A percentile compares a stretch with the other conserved stretches of the same genome.
phyloP scores from a whole-genome alignment of 1,140 invertebrate species.

The Pinna nobilis region DNA sequence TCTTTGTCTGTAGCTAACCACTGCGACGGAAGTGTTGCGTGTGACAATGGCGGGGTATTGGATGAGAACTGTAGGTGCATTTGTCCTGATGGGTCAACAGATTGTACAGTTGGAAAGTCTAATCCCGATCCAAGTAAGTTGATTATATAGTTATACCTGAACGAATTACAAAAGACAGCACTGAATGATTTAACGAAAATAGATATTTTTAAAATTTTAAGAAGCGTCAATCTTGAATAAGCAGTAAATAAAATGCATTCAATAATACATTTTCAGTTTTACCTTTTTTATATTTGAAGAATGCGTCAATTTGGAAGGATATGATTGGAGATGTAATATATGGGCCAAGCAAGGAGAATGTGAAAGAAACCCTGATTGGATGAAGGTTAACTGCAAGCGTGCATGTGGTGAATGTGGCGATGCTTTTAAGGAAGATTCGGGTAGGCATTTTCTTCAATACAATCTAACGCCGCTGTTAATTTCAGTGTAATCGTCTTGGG shows the following conservation, averaged over 20 bases:
- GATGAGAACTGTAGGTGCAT: slow-evolving; percentile 67
- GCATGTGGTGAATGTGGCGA: slow-evolving; percentile 59
- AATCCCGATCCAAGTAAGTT: slow-evolving; percentile 2
- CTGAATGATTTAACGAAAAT: not conserved
- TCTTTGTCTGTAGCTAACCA: slow-evolving; percentile 36
- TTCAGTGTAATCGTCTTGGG: not conserved
- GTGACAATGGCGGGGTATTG: slow-evolving; percentile 52
- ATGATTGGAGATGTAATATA: slow-evolving; percentile 58
- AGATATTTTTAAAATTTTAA: too few relatives aligned
- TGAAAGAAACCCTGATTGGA: slow-evolving; percentile 55
- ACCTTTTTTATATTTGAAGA: slow-evolving; percentile 10
- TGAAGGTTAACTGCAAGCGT: slow-evolving; percentile 55
- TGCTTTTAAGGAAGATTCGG: slow-evolving; percentile 10
- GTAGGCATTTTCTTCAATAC: slow-evolving; percentile 4
- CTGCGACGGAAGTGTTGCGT: slow-evolving; percentile 46
- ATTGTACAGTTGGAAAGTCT: slow-evolving; percentile 45
- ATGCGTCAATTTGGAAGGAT: slow-evolving; percentile 50
- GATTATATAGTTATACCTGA: not conserved
- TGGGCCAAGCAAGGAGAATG: slow-evolving; percentile 67
- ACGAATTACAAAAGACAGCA: not conserved
- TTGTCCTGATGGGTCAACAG: slow-evolving; percentile 56
- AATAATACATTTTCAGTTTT: not conserved
- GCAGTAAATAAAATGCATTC: too few relatives aligned
- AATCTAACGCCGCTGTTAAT: not conserved
- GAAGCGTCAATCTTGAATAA: too few relatives aligned